phyloP scores from a whole-genome alignment of 2,797 vertebrate species.

The Sphenodon punctatus region DNA sequence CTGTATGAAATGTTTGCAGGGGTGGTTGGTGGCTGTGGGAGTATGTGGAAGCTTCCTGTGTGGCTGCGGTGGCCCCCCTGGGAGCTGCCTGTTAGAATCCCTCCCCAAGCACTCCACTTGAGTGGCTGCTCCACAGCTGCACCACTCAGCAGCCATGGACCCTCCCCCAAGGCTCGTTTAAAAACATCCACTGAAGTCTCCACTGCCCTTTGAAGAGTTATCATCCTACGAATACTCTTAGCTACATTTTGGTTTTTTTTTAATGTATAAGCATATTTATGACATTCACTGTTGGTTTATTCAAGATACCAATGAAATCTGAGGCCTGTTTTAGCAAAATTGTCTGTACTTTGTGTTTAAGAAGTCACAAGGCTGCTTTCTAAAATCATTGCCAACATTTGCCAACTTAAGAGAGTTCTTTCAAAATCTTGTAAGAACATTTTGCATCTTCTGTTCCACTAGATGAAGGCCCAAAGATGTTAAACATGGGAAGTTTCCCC shows the following conservation, averaged over 20 bases:
- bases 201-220: background rate
- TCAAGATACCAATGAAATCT: background rate
- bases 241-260: slow-evolving; percentile 23
- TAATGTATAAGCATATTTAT: slow-evolving; percentile 30
- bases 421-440: background rate
- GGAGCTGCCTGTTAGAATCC: no score
- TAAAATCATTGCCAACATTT: background rate
- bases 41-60: no score
- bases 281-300: slow-evolving; percentile 7
- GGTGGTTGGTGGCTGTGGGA: no score
- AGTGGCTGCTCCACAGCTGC: no score
- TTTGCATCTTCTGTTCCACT: background rate
- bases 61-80: no score
- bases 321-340: slow-evolving; percentile 8
- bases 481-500: background rate
- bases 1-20: no score
- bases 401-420: background rate
- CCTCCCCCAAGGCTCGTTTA: no score
- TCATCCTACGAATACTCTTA: background rate
- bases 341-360: background rate
- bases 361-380: background rate
- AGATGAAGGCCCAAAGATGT: background rate
- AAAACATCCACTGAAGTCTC: background rate
- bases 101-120: no score
- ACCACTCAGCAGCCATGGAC: no score